Evolutionary conservation across 2,888 invertebrate species (phyloP).

Genomic region (Augiades crinisus): DNA sequence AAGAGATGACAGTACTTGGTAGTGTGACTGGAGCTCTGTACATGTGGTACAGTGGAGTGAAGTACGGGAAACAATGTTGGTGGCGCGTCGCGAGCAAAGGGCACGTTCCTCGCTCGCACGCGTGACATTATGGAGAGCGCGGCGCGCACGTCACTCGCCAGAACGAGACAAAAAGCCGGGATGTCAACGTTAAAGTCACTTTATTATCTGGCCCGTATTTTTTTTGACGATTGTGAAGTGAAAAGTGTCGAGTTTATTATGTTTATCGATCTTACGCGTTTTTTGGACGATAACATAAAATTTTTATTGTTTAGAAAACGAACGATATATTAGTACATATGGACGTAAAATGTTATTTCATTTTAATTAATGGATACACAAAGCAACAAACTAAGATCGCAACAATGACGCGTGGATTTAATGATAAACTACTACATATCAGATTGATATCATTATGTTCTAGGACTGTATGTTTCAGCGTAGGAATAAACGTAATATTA

Average conservation of each 20-base stretch:
- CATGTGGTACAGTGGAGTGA: not conserved
- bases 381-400: too few species aligned
- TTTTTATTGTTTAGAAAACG: too few species aligned
- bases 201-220: slow-evolving; percentile 19
- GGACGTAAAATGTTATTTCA: too few species aligned
- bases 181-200: slow-evolving; percentile 11
- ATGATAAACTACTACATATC: too few species aligned
- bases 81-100: not conserved
- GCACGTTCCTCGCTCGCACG: slow-evolving; percentile 8
- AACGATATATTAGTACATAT: too few species aligned
- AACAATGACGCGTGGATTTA: too few species aligned
- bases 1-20: not conserved
- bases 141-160: slow-evolving; percentile 6
- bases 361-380: too few species aligned
- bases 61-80: slow-evolving; percentile 2
- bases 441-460: too few species aligned
- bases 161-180: slow-evolving; percentile 7
- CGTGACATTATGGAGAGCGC: slow-evolving; percentile 9
- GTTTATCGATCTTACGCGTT: slow-evolving; percentile 14
- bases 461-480: too few species aligned
- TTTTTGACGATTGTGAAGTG: slow-evolving; percentile 23
- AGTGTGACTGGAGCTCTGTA: not conserved
- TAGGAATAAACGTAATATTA: too few species aligned
- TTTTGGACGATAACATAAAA: too few species aligned
- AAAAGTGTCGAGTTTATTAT: slow-evolving; percentile 21